A percentile compares a stretch with the other conserved stretches of the same genome.
These are phyloP conservation scores for Pomacea maculata DNA, from an alignment of 1,140 invertebrate species.

Conservation along the genomic window DNA sequence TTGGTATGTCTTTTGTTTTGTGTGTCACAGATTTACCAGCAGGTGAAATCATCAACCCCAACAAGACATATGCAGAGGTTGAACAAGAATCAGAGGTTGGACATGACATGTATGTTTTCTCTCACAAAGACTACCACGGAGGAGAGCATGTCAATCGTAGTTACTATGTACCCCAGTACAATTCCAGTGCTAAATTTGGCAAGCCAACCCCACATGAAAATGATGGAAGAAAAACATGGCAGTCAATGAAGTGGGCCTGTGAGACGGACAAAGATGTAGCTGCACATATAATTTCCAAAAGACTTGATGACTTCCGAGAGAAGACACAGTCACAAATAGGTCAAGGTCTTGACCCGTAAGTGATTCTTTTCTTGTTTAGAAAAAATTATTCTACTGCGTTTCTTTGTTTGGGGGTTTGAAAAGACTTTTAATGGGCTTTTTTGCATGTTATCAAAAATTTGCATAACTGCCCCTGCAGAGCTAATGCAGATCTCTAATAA, in stretches of 20 bases:
- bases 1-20: background rate
- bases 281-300: conserved; percentile 58
- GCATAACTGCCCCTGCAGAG: no score
- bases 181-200: conserved; percentile 50
- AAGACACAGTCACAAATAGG: conserved; percentile 61
- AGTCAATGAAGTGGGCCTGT: conserved; percentile 60
- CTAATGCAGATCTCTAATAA: no score
- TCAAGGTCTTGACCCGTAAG: conserved; percentile 64
- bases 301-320: conserved; percentile 63
- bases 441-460: no score
- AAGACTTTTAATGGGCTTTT: no score
- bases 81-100: conserved; percentile 52
- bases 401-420: no score
- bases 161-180: conserved; percentile 52
- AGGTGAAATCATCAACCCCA: conserved; percentile 61
- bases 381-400: no score
- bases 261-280: conserved; percentile 54
- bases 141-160: conserved; percentile 55
- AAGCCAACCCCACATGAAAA: conserved; percentile 62
- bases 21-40: conserved; percentile 56
- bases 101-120: conserved; percentile 57
- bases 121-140: conserved; percentile 59
- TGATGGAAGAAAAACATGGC: conserved; percentile 50
- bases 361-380: conserved; percentile 5
- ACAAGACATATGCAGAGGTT: conserved; percentile 59